Conservation (phyloP, 2,888 invertebrate species). For the Rhodophaea formosa region DNA sequence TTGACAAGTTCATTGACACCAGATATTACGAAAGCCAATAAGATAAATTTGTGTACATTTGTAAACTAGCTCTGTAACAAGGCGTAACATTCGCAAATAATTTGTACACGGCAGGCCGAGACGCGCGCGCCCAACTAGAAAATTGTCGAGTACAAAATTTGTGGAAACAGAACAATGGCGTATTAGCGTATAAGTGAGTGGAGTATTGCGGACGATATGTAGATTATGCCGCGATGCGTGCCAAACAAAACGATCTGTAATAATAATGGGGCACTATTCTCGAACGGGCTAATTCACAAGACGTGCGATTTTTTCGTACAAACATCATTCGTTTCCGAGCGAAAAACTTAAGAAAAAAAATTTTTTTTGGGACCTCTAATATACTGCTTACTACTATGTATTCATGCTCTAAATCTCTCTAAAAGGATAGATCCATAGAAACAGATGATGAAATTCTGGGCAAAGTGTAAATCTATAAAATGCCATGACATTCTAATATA, state of each 20-base stretch:
- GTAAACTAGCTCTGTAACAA: neutral
- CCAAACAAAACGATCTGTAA: neutral
- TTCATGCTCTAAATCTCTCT: too few species aligned
- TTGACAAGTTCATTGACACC: too few species aligned
- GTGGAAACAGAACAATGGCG: conserved; percentile 15
- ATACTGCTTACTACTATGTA: too few species aligned
- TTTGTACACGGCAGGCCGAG: conserved; percentile 2
- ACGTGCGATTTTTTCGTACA: neutral
- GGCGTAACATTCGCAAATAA: neutral
- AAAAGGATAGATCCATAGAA: too few species aligned
- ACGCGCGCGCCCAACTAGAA: conserved; percentile 10
- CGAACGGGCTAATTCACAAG: too few species aligned
- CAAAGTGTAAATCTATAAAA: too few species aligned
- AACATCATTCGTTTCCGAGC: neutral
- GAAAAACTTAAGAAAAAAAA: too few species aligned
- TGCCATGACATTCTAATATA: too few species aligned
- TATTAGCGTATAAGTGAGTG: conserved; percentile 6
- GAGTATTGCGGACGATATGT: neutral
- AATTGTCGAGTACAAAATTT: conserved; percentile 16
- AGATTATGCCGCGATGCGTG: conserved; percentile 6
- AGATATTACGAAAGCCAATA: neutral
- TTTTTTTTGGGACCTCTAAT: too few species aligned
- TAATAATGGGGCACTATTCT: neutral
- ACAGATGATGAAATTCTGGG: too few species aligned
- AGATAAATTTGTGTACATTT: neutral